phyloP scores from a whole-genome alignment of 2,113 vertebrate species.

The Petrocephalus microphthalmus region DNA sequence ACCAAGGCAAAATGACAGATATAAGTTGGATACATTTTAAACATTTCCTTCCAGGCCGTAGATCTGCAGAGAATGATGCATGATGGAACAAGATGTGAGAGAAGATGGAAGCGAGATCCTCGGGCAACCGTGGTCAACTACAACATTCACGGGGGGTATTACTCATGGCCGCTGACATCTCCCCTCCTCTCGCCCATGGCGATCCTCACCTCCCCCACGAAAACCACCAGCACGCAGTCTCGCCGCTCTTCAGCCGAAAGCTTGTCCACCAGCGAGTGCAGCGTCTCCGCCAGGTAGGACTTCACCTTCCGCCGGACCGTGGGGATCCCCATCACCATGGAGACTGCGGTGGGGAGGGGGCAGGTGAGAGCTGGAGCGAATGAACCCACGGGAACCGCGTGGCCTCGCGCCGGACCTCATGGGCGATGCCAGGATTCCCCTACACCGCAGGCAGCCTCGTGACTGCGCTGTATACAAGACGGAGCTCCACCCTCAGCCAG shows the following conservation, averaged over 20 bases:
- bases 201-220: slow-evolving; percentile 85
- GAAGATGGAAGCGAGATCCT: not conserved
- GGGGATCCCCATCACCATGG: slow-evolving; percentile 97
- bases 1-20: not conserved
- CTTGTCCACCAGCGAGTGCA: slow-evolving; percentile 93
- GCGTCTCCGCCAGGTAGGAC: slow-evolving; percentile 92
- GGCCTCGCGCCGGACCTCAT: not conserved
- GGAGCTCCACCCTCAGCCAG: not conserved
- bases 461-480: not conserved
- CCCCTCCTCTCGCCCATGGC: not conserved
- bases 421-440: not conserved
- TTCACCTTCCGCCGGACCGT: slow-evolving; percentile 97
- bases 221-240: slow-evolving; percentile 93
- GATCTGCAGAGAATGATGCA: not conserved
- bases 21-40: not conserved
- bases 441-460: not conserved
- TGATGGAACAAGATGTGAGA: not conserved
- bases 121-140: not conserved
- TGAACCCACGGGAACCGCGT: not conserved
- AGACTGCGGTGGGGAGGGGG: slow-evolving; percentile 60
- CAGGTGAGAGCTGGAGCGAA: not conserved
- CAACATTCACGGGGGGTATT: not conserved
- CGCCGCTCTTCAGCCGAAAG: slow-evolving; percentile 90
- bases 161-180: not conserved
- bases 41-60: not conserved